phyloP scores from a whole-genome alignment of 1,140 invertebrate species.

The Helicoverpa armigera region DNA sequence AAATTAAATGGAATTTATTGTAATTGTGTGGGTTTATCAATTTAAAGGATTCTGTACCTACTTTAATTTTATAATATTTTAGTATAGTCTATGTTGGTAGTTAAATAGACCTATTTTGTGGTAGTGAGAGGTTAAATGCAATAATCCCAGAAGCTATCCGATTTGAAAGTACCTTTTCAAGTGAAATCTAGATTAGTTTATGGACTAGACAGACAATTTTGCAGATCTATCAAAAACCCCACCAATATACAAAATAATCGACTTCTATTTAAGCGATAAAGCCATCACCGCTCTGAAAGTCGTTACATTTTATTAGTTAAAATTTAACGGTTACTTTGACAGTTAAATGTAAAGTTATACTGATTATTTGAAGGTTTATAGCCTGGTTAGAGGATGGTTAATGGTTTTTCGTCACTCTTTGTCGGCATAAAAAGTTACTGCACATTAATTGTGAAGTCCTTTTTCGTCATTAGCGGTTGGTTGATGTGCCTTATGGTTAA shows the following conservation, averaged over 20 bases:
- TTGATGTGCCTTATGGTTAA: no score
- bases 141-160: no score
- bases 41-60: no score
- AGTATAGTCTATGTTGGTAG: no score
- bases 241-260: no score
- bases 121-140: no score
- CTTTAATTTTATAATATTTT: no score
- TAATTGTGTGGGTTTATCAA: no score
- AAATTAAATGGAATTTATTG: not conserved
- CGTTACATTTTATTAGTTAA: slow-evolving; percentile 15
- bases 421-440: not conserved
- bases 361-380: slow-evolving; percentile 1
- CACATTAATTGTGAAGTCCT: not conserved
- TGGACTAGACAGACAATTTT: not conserved
- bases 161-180: no score
- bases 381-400: not conserved
- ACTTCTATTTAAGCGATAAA: not conserved
- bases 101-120: no score
- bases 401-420: not conserved
- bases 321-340: not conserved
- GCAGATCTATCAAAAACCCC: not conserved
- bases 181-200: no score
- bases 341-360: slow-evolving; percentile 5
- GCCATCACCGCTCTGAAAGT: not conserved
- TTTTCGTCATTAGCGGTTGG: not conserved